Base-by-base conservation (phyloP, 2,113 vertebrate species). In the Vicugna pacos region DNA sequence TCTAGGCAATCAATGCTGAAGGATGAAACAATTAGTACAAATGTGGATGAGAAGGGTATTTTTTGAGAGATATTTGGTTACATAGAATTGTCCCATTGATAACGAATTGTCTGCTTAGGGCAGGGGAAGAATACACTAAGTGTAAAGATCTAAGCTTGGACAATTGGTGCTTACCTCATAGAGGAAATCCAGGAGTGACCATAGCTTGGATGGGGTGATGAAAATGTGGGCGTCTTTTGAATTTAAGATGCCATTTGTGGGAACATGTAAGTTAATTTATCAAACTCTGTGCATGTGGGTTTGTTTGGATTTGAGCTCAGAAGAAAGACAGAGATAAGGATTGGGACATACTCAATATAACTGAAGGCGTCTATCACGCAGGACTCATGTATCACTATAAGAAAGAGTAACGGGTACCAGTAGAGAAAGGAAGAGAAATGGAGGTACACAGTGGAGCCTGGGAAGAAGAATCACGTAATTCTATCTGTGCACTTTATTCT, bases 171-270 rank as follows among this genome's bases (percentile, higher is more conserved):
- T 69, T 24, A 38, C 32, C 20, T 70, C 15, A 11, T 0, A 32
- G 17, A 86, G 42, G 38, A 93, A 91, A 56, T 28, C 54, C 81
- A 10, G 22, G 12, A 62, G 3, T 10, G 19, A 58, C 16, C 20
- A 30, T 1, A 16, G 7, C 3, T 48, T 6, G 0, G 2, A 50
- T 22, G 6, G 0, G 13, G 64, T 86, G 16, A 42, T n/a, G 8
- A 22, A n/a, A 42, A 58, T 76, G 14, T 60, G 35, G n/a, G 8
- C 11, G 72, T 85, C 54, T 77, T 94, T 85, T 81, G 26, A n/a
- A 16, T 52, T 67, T 86, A 46, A 56, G 70, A 50, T 84, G 12
- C 15, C 24, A 67, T 65, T 72, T 9, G 76, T 72, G 11, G 15
- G 14, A 87, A 20, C 19, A 8, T 77, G 1, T 19, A 35, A 14